A percentile compares a stretch with the other conserved stretches of the same genome.
These are phyloP conservation scores for Hemicentrotus pulcherrimus DNA, from an alignment of 35 echinoderm and acorn worm genomes.

Conservation along the genomic window DNA sequence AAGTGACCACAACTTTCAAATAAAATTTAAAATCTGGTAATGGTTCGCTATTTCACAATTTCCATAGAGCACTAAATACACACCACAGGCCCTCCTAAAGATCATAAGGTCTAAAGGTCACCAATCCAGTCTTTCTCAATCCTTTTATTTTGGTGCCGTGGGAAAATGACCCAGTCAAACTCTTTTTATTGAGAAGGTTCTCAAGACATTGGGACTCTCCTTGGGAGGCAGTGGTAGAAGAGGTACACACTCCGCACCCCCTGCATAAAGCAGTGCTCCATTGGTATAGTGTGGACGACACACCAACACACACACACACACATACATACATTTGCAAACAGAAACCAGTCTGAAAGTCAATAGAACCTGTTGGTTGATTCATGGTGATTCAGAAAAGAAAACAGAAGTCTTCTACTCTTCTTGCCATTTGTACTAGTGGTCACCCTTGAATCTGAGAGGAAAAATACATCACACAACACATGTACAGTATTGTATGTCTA, in stretches of 20 bases:
- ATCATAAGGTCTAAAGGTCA: not conserved
- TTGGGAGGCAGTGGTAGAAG: not conserved
- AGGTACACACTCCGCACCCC: not conserved
- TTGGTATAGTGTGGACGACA: not conserved
- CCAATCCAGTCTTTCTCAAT: not conserved
- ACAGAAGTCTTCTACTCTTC: not conserved
- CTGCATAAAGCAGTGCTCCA: not conserved
- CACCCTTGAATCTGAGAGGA: not conserved
- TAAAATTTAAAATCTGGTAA: not conserved
- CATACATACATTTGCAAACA: not conserved
- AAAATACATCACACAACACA: too few species aligned
- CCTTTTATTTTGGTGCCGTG: constrained; percentile 38
- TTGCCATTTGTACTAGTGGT: not conserved
- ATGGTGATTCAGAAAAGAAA: not conserved
- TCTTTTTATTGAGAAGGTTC: not conserved
- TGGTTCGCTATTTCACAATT: not conserved
- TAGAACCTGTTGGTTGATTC: not conserved
- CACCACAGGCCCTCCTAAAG: not conserved
- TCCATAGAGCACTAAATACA: not conserved
- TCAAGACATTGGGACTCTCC: not conserved
- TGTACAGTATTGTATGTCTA: too few species aligned
- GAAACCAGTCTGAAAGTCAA: not conserved
- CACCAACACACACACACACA: not conserved
- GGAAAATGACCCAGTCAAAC: constrained; percentile 35
- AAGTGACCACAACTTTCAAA: not conserved